Evolutionary conservation across 2,797 vertebrate species (phyloP).

Genomic region (Sebastiscus tertius): DNA sequence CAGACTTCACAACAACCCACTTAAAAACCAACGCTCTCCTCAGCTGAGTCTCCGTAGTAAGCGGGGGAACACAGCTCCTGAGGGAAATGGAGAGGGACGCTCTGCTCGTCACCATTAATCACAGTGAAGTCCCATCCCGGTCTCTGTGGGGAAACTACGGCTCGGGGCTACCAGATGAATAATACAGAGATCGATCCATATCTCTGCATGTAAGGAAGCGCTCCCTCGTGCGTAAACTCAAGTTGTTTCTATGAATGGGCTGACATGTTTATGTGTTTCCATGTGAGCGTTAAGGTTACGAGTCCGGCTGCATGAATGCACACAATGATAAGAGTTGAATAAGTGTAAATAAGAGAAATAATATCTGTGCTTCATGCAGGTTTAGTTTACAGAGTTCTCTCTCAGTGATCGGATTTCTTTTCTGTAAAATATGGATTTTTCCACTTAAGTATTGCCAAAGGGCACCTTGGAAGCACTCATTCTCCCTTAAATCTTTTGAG

Average conservation of each 20-base stretch:
- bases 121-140: not conserved
- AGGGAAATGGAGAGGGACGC: not conserved
- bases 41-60: not conserved
- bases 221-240: not conserved
- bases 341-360: not conserved
- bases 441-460: not conserved
- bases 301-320: not conserved
- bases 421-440: not conserved
- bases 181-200: slow-evolving; percentile 9
- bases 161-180: slow-evolving; percentile 19
- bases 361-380: not conserved
- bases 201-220: fast-evolving
- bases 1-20: slow-evolving; percentile 6
- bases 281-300: not conserved
- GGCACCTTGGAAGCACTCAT: not conserved
- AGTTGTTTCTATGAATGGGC: slow-evolving; percentile 6
- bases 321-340: not conserved
- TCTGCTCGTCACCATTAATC: slow-evolving; percentile 40
- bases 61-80: not conserved
- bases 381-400: not conserved
- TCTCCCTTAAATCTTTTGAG: not conserved
- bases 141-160: slow-evolving; percentile 28
- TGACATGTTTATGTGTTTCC: not conserved
- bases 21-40: slow-evolving; percentile 1
- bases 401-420: not conserved